phyloP scores from a whole-genome alignment of 2,113 vertebrate genomes.

The Kobus ellipsiprymnus region DNA sequence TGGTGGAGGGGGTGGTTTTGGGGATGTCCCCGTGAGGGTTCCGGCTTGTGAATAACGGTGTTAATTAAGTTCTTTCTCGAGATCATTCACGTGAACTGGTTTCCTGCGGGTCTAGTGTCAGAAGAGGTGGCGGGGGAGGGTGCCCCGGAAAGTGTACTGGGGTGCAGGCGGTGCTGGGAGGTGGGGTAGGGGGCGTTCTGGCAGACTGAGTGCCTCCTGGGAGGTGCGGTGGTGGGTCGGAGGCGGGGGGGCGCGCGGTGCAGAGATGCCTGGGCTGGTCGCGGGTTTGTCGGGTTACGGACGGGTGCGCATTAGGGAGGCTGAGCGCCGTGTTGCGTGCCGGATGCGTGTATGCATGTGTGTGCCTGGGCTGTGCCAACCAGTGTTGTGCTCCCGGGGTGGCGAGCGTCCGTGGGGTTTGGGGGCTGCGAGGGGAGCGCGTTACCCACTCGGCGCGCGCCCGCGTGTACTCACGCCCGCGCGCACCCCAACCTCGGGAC shows the following conservation, averaged over 20 bases:
- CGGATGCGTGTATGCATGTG: neutral
- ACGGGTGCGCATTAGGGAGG: neutral
- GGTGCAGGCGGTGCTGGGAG: constrained; percentile 10
- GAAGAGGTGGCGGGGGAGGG: constrained; percentile 17
- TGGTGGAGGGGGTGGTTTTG: neutral
- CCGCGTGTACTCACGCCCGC: constrained; percentile 8
- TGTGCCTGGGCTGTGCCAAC: neutral
- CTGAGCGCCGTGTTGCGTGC: neutral
- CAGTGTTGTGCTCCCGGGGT: neutral
- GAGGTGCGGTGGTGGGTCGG: neutral
- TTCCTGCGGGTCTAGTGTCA: constrained; percentile 1
- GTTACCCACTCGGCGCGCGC: neutral
- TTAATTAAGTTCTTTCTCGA: constrained; percentile 40
- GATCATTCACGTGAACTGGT: neutral
- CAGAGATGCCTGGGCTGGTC: neutral
- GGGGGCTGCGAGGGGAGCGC: neutral
- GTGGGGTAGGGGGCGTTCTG: neutral
- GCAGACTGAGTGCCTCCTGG: neutral
- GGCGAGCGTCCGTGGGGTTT: neutral
- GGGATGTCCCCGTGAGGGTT: neutral
- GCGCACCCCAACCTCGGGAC: constrained; percentile 30
- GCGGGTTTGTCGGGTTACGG: neutral
- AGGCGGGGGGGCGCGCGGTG: neutral
- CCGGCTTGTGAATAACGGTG: neutral
- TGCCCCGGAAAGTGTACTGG: constrained; percentile 8